Conservation (phyloP, 2,888 invertebrate genomes). For the Chironomus tentans region DNA sequence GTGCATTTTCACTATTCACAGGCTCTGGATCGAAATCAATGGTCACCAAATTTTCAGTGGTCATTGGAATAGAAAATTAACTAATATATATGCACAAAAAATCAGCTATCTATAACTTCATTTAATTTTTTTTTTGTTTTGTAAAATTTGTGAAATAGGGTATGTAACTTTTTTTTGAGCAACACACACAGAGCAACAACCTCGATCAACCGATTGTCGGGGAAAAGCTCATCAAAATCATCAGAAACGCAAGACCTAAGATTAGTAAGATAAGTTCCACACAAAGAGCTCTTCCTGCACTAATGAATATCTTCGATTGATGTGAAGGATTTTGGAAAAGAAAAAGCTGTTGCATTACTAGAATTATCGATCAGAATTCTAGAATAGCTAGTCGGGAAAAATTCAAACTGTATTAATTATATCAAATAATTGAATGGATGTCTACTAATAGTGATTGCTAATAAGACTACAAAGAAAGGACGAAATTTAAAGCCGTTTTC, state of each 20-base stretch:
- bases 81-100: too few species aligned
- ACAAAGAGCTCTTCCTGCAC: neutral
- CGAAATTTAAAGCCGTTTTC: slow-evolving; percentile 62
- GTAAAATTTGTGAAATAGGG: too few species aligned
- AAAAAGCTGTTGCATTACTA: too few species aligned
- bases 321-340: too few species aligned
- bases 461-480: slow-evolving; percentile 76
- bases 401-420: slow-evolving; percentile 79
- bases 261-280: neutral
- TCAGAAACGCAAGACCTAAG: neutral
- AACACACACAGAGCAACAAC: too few species aligned
- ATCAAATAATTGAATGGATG: slow-evolving; percentile 92
- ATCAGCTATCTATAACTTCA: too few species aligned
- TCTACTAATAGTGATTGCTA: slow-evolving; percentile 88
- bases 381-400: slow-evolving; percentile 49
- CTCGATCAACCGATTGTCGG: too few species aligned
- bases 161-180: too few species aligned
- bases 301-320: neutral
- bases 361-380: too few species aligned
- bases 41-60: neutral
- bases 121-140: too few species aligned
- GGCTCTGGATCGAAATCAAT: slow-evolving; percentile 13
- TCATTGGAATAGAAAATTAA: neutral
- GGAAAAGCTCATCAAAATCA: too few species aligned
- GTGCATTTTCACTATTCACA: neutral